Evolutionary conservation across 2,797 vertebrate genomes (phyloP), one percentile per base, ranked within the genome.

Genomic region (Halcyon chelicuti): DNA sequence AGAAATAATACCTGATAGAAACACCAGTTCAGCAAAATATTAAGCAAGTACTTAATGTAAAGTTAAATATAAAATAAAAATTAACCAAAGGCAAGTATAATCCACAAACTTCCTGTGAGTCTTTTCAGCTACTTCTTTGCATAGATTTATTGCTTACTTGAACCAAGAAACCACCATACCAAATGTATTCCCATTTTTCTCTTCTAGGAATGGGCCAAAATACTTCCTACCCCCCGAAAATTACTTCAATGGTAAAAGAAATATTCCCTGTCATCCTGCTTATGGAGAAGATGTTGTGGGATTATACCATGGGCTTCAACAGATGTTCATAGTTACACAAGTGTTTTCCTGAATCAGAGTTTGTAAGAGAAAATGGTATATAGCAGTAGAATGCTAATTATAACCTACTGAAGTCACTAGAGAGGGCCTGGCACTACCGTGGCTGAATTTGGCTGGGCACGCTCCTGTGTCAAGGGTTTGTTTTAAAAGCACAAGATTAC

Each of bases 21-120:
- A 83, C 33, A 86, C 11, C 20, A 75, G 29, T 65, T 90, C 47
- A 81, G 47, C 29, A 88, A 72, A 94, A 72, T 10, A 62, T 70
- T 77, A 82, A 70, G 40, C 0, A 0, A 12, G 23, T 76, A 76
- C 26, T 83, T 88, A 40, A 90, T 25, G 8, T 68, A 62, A 92
- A 94, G 20, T 47, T 73, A 90, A 88, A 89, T n/a, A 83, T 14
- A 76, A 76, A 80, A 72, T 42, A 78, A 92, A 94, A 96, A 74
- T 49, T 47, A 88, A 93, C 23, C 15, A 4, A 74, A 81, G 55
- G 52, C 39, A 94, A 88, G 21, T n/a, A 70, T 40, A 86, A 92
- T 42, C 52, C 60, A 79, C 29, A 85, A 71, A 73, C 47, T 57
- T 76, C 49, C 33, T 26, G 35, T 14, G 13, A 87, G 28, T 76